Evolutionary conservation across 2,113 vertebrate genomes (phyloP).

Genomic region (Vulpes ferrilata): DNA sequence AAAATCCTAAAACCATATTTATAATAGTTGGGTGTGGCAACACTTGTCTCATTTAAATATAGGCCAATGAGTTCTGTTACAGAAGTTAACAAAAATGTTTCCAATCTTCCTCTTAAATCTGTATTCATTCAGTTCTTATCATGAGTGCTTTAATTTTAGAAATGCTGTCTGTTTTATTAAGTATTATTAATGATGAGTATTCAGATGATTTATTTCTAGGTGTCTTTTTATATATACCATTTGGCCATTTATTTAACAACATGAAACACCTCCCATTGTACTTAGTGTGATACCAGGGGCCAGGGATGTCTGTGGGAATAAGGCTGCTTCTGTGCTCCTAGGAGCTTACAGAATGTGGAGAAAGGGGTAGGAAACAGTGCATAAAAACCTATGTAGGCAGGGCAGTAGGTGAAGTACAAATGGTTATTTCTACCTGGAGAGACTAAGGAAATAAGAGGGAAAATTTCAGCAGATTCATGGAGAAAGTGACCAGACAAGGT

Average conservation of each 20-base stretch:
- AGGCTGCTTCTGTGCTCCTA: background rate
- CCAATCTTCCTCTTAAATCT: background rate
- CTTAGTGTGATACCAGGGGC: background rate
- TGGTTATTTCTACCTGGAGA: background rate
- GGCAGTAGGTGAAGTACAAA: rapidly evolving
- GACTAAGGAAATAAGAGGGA: background rate
- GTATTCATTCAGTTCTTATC: background rate
- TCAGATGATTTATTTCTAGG: background rate
- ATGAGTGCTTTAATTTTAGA: background rate
- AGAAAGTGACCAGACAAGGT: background rate
- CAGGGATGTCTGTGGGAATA: background rate
- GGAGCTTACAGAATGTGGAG: background rate
- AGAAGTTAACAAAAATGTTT: background rate
- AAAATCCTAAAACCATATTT: background rate
- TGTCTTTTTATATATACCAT: background rate
- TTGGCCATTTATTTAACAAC: background rate
- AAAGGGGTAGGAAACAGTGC: background rate
- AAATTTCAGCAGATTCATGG: background rate
- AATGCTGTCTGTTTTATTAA: background rate
- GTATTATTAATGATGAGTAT: background rate
- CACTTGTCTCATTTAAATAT: background rate
- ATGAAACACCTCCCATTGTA: background rate
- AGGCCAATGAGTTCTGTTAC: background rate
- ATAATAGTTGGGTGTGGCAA: background rate
- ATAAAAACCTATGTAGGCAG: background rate